Base-by-base conservation (phyloP, 2,797 vertebrate species). In the Mormyrops attenuatus region DNA sequence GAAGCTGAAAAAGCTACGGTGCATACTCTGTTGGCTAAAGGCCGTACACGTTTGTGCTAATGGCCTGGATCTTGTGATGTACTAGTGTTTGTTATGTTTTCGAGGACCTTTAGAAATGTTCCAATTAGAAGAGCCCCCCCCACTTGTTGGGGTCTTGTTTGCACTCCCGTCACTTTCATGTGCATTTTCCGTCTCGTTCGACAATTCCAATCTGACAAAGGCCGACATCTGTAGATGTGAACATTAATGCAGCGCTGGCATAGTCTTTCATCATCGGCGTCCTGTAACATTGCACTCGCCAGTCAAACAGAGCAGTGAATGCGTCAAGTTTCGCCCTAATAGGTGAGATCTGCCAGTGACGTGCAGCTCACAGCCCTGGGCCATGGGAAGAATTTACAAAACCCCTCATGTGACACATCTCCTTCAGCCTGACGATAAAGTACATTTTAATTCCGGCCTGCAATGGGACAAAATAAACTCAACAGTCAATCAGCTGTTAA, bases 401-500 rank as follows among this genome's bases (percentile, higher is more conserved):
- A 47, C 3, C 69, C 41, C 20, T 47, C 20, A 20, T n/a, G 41
- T 44, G 2, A n/a, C 41, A 1, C 30, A 44, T 47, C 77, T 22
- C 8, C 77, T 82, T 47, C 41, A 82, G 77, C 17, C 41, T 82
- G 77, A 82, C 38, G 41, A 82, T 82, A 82, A 82, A 34, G 77
- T 82, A 15, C 77, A 82, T 47, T 82, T 82, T 47, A 82, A 82
- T 82, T 82, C 77, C 38, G 17, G 20, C 20, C 41, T 82, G 77
- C 7, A 15, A 82, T 22, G 38, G 69, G 34, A 80, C 38, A 80
- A 44, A 80, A 80, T 80, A 47, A 47, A 47, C 38, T 47, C 77
- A 82, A 47, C 73, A 41, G 77, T 82, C 38, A 82, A 82, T 82
- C 77, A 82, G 77, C 38, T 44, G 77, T 47, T 82, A 82, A 82